phyloP scores from a whole-genome alignment of 2,113 vertebrate species.

The Argyrosomus japonicus region DNA sequence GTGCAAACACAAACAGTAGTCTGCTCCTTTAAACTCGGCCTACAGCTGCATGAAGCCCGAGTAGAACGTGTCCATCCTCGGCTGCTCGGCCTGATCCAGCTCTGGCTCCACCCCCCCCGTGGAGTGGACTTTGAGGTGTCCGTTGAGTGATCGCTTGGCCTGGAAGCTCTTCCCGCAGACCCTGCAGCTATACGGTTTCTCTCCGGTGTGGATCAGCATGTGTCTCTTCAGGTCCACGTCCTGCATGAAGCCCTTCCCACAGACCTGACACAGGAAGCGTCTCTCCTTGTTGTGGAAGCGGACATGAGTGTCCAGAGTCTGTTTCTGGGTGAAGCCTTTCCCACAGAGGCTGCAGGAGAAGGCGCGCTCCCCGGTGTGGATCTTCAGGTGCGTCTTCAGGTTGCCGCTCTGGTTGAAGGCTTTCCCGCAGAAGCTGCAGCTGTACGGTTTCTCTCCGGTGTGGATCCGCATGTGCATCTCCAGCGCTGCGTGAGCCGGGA shows the following conservation, averaged over 20 bases:
- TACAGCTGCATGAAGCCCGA: conserved; percentile 53
- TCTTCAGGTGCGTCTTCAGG: conserved; percentile 85
- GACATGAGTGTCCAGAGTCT: conserved; percentile 81
- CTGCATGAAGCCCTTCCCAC: conserved; percentile 75
- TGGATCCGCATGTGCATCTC: conserved; percentile 76
- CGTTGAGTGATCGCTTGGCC: conserved; percentile 66
- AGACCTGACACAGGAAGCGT: conserved; percentile 70
- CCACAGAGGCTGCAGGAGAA: conserved; percentile 82
- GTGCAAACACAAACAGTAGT: background rate
- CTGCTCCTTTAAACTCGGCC: background rate
- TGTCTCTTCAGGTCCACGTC: conserved; percentile 73
- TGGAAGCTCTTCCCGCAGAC: conserved; percentile 72
- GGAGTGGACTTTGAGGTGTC: conserved; percentile 62
- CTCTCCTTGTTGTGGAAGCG: conserved; percentile 83
- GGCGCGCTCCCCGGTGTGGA: conserved; percentile 82
- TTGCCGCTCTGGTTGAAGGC: conserved; percentile 84
- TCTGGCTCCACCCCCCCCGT: background rate
- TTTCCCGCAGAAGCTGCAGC: conserved; percentile 84
- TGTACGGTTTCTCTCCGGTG: conserved; percentile 66
- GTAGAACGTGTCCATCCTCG: background rate
- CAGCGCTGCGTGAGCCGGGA: conserved; percentile 68
- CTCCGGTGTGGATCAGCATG: conserved; percentile 76
- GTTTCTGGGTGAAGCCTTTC: conserved; percentile 71
- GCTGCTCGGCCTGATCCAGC: background rate
- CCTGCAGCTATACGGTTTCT: conserved; percentile 75